phyloP scores from a whole-genome alignment of 1,140 invertebrate species.

The Trichoplusia ni region DNA sequence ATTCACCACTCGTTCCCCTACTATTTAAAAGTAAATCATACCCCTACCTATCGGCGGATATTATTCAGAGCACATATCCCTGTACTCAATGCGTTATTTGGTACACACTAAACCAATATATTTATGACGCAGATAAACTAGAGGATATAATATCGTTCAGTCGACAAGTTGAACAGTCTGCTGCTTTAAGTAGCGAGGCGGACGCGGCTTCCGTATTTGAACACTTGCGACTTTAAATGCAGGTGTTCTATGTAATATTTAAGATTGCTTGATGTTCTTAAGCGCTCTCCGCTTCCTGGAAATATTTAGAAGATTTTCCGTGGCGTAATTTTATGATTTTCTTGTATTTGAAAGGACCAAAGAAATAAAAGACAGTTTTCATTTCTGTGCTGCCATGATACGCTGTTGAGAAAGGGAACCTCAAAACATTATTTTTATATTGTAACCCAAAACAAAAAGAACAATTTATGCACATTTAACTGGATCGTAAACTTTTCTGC shows the following conservation, averaged over 20 bases:
- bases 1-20: not conserved
- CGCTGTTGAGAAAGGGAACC: too few relatives aligned
- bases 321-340: too few relatives aligned
- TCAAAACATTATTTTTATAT: too few relatives aligned
- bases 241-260: conserved; percentile 4
- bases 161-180: conserved; percentile 13
- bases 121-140: conserved; percentile 10
- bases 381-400: too few relatives aligned
- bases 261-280: not conserved
- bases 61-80: not conserved
- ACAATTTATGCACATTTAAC: not conserved
- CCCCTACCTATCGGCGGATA: not conserved
- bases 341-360: too few relatives aligned
- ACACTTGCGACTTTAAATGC: conserved; percentile 9
- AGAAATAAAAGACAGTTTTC: too few relatives aligned
- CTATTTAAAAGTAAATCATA: not conserved
- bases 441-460: not conserved
- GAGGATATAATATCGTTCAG: conserved; percentile 8
- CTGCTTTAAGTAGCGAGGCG: conserved; percentile 12
- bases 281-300: too few relatives aligned
- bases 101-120: conserved; percentile 16
- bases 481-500: not conserved
- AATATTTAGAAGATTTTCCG: too few relatives aligned
- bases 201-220: not conserved
- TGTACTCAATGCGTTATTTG: conserved; percentile 4